Conservation (phyloP, 2,797 vertebrate genomes). For the Gymnodraco acuticeps region DNA sequence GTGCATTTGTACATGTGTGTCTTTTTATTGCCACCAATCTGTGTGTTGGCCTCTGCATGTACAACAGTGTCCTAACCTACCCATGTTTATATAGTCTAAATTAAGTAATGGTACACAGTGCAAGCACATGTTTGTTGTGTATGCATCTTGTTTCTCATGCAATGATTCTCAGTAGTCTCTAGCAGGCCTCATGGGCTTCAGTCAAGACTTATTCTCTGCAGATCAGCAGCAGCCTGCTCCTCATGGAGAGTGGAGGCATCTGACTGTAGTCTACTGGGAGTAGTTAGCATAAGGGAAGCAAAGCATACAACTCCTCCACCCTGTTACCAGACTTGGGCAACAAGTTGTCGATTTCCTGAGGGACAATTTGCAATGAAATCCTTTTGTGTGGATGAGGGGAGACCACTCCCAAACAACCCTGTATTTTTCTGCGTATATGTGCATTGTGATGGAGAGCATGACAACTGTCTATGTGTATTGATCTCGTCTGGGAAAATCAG, state of each 20-base stretch:
- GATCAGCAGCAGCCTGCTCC: slow-evolving; percentile 58
- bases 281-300: slow-evolving; percentile 62
- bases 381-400: slow-evolving; percentile 60
- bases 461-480: slow-evolving; percentile 31
- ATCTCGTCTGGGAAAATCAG: slow-evolving; percentile 22
- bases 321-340: slow-evolving; percentile 67
- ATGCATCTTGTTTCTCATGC: slow-evolving; percentile 28
- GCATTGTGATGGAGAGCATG: slow-evolving; percentile 51
- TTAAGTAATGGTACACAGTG: slow-evolving; percentile 15
- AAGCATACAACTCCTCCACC: slow-evolving; percentile 55
- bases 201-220: slow-evolving; percentile 51
- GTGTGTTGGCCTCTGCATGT: slow-evolving; percentile 36
- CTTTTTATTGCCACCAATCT: slow-evolving; percentile 38
- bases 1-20: slow-evolving; percentile 46
- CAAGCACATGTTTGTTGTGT: slow-evolving; percentile 14
- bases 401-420: slow-evolving; percentile 52
- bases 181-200: slow-evolving; percentile 35
- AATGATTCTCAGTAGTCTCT: slow-evolving; percentile 25
- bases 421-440: slow-evolving; percentile 60
- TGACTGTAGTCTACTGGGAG: slow-evolving; percentile 65
- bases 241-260: slow-evolving; percentile 53
- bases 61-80: slow-evolving; percentile 13
- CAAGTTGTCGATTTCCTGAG: slow-evolving; percentile 58
- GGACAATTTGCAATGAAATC: slow-evolving; percentile 62
- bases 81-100: slow-evolving; percentile 36